phyloP scores from a whole-genome alignment of 1,140 invertebrate genomes.

The Rhynchophorus ferrugineus region DNA sequence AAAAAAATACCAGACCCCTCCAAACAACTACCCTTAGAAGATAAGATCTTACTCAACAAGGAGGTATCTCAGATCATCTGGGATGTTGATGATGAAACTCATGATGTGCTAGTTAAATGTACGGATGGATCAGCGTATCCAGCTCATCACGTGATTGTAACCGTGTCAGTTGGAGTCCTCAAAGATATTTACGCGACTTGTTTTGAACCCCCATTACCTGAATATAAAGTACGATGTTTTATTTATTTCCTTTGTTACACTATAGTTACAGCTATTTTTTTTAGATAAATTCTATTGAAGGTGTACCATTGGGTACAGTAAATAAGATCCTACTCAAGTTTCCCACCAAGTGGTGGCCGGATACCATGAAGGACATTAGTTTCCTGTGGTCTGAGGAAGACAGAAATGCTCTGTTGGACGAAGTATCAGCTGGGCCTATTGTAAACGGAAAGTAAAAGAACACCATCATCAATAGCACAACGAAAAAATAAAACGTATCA shows the following conservation, averaged over 20 bases:
- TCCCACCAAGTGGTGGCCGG: slow-evolving; percentile 52
- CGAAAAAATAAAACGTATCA: background rate
- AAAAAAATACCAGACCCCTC: slow-evolving; percentile 46
- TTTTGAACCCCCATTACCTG: slow-evolving; percentile 53
- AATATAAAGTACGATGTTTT: slow-evolving; percentile 45
- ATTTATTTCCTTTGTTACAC: slow-evolving; percentile 44
- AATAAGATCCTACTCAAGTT: slow-evolving; percentile 73
- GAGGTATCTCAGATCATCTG: slow-evolving; percentile 26
- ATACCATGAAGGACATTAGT: slow-evolving; percentile 39
- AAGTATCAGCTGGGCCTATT: slow-evolving; percentile 9
- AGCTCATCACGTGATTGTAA: slow-evolving; percentile 61
- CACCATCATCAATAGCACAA: background rate
- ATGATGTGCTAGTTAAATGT: slow-evolving; percentile 23
- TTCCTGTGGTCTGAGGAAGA: slow-evolving; percentile 50
- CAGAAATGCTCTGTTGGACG: slow-evolving; percentile 24
- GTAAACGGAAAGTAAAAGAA: slow-evolving; percentile 16
- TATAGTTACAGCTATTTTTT: background rate
- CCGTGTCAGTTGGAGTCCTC: slow-evolving; percentile 60
- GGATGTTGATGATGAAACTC: slow-evolving; percentile 36
- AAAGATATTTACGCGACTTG: slow-evolving; percentile 51
- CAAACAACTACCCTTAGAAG: slow-evolving; percentile 46
- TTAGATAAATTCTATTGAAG: slow-evolving; percentile 49
- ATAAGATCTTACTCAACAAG: slow-evolving; percentile 25
- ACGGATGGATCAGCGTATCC: slow-evolving; percentile 49
- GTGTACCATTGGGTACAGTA: slow-evolving; percentile 60